phyloP scores from a whole-genome alignment of 2,797 vertebrate genomes.

The Enteromius trimaculatus region DNA sequence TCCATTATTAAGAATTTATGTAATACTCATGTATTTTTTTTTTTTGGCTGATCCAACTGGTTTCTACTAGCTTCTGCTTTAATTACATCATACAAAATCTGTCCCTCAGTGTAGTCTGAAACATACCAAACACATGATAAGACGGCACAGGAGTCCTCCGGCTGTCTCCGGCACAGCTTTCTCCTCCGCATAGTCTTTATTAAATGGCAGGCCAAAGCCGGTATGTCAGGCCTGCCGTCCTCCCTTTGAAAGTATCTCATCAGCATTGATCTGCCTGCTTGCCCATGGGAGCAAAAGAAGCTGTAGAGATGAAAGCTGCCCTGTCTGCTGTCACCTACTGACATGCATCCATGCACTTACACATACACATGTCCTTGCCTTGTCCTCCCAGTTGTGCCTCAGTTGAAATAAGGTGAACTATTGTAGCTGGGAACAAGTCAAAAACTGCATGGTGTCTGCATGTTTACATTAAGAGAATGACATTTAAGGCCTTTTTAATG shows the following conservation, averaged over 20 bases:
- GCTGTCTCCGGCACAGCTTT: neutral
- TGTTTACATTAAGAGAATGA: neutral
- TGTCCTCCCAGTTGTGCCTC: neutral
- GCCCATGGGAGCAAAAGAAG: conserved; percentile 33
- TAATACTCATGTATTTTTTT: too few species aligned
- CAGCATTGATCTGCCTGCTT: conserved; percentile 39
- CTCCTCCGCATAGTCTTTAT: conserved; percentile 35
- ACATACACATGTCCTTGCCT: neutral
- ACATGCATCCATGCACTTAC: conserved; percentile 27
- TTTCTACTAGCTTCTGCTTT: neutral
- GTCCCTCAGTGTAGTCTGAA: neutral
- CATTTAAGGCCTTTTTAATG: neutral
- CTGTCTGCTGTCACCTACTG: conserved; percentile 41
- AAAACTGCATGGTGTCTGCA: too few species aligned
- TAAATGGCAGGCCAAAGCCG: conserved; percentile 27
- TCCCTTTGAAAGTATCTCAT: conserved; percentile 35
- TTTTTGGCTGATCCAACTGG: neutral
- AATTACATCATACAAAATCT: conserved; percentile 29
- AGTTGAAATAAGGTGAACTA: neutral
- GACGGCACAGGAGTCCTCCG: conserved; percentile 6
- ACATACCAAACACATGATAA: conserved; percentile 5
- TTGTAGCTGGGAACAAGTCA: neutral
- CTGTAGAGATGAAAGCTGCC: conserved; percentile 29
- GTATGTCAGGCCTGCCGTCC: conserved; percentile 11
- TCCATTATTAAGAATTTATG: neutral